Percentiles rank a stretch among this genome's conserved stretches.
Evolutionary conservation across 2,888 invertebrate genomes (phyloP).

Genomic region (Hypercompe scribonia): DNA sequence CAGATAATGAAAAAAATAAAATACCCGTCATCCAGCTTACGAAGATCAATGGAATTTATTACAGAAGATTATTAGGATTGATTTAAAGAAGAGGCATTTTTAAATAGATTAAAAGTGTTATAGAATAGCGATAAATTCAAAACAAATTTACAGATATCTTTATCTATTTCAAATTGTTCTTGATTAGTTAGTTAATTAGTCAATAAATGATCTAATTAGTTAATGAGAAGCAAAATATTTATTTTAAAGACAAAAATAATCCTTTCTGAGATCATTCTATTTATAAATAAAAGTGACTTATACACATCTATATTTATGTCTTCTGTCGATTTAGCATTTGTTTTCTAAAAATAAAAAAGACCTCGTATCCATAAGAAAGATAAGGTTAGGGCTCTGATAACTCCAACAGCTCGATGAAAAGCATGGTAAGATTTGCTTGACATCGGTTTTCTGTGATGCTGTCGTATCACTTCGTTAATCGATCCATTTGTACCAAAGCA

Average conservation of each 20-base stretch:
- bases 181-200: not conserved
- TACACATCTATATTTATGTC: not conserved
- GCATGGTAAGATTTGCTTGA: no score
- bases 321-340: not conserved
- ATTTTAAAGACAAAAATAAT: not conserved
- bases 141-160: not conserved
- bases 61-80: constrained; percentile 56
- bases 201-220: no score
- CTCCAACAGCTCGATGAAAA: no score
- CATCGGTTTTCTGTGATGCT: not conserved
- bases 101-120: not conserved
- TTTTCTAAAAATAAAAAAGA: not conserved
- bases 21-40: constrained; percentile 53
- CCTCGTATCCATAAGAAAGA: no score
- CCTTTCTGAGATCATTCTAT: not conserved
- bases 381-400: no score
- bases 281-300: not conserved
- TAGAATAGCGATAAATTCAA: not conserved
- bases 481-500: not conserved
- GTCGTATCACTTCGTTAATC: no score
- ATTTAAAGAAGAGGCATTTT: constrained; percentile 20
- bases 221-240: not conserved
- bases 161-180: not conserved
- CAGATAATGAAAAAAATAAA: constrained; percentile 30
- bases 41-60: constrained; percentile 68